A percentile compares a stretch with the other conserved stretches of the same genome.
phyloP scores from a whole-genome alignment of 23 tunicate genomes.

The Styela plicata region DNA sequence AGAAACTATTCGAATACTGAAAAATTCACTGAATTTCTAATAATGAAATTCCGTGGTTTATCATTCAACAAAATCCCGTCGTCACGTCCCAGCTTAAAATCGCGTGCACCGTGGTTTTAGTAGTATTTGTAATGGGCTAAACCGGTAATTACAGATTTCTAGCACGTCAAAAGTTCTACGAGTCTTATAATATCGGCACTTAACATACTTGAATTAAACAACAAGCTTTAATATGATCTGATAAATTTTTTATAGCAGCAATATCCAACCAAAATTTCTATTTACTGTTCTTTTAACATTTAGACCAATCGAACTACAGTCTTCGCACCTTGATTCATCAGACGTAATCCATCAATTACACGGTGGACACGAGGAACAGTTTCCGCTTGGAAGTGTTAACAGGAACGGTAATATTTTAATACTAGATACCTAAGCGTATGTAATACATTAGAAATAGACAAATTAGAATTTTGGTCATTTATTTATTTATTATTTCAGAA shows the following conservation, averaged over 20 bases:
- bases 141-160: background rate
- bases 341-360: constrained; percentile 82
- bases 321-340: constrained; percentile 34
- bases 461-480: too few species aligned
- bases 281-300: background rate
- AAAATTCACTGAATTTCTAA: too few species aligned
- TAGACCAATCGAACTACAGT: constrained; percentile 18
- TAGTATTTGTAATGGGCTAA: background rate
- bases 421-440: too few species aligned
- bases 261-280: background rate
- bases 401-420: too few species aligned
- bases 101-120: background rate
- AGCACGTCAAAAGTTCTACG: background rate
- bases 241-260: too few species aligned
- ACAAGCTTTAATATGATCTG: background rate
- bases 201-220: background rate
- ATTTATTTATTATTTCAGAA: constrained; percentile 17
- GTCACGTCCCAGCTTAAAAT: background rate
- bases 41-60: background rate
- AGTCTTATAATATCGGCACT: background rate
- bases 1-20: too few species aligned
- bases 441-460: too few species aligned
- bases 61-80: constrained; percentile 17
- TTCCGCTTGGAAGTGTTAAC: background rate
- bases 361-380: constrained; percentile 65